These are phyloP conservation scores for Atherinosoma microstoma DNA, from an alignment of 2,797 vertebrate genomes.

Conservation along the genomic window DNA sequence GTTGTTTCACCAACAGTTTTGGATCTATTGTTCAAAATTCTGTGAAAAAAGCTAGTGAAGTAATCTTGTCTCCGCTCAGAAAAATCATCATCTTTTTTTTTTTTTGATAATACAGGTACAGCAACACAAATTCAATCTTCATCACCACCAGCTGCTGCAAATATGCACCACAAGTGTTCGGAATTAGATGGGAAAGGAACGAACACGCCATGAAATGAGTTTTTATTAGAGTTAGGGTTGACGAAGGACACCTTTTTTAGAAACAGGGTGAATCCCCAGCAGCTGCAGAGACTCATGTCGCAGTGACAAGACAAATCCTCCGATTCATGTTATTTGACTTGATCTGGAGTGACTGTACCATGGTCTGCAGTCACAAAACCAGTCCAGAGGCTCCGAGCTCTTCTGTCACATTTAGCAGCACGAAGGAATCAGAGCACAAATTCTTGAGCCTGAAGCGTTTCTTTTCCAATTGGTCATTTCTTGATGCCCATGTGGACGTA, in stretches of 20 bases:
- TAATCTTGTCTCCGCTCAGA: no score
- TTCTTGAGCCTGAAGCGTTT: constrained; percentile 17
- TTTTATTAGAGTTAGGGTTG: neutral
- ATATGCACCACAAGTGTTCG: neutral
- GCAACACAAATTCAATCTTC: neutral
- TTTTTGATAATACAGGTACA: neutral
- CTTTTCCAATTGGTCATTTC: constrained; percentile 20
- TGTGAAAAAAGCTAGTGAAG: no score
- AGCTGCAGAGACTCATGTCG: constrained; percentile 13
- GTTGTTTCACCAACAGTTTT: neutral
- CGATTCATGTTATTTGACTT: constrained; percentile 35
- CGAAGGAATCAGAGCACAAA: constrained; percentile 27
- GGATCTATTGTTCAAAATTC: neutral
- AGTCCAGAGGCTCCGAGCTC: constrained; percentile 20
- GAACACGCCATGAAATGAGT: neutral
- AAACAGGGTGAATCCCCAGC: constrained; percentile 10
- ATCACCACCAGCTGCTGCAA: neutral
- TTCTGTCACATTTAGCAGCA: constrained; percentile 37
- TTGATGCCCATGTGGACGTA: constrained; percentile 6
- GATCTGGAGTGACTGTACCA: constrained; percentile 40
- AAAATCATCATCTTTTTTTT: no score
- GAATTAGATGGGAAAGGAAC: neutral
- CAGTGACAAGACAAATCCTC: constrained; percentile 13
- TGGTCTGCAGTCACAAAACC: constrained; percentile 28
- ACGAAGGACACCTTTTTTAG: constrained; percentile 1